phyloP scores from a whole-genome alignment of 2,113 vertebrate genomes.

The Pristiophorus japonicus region DNA sequence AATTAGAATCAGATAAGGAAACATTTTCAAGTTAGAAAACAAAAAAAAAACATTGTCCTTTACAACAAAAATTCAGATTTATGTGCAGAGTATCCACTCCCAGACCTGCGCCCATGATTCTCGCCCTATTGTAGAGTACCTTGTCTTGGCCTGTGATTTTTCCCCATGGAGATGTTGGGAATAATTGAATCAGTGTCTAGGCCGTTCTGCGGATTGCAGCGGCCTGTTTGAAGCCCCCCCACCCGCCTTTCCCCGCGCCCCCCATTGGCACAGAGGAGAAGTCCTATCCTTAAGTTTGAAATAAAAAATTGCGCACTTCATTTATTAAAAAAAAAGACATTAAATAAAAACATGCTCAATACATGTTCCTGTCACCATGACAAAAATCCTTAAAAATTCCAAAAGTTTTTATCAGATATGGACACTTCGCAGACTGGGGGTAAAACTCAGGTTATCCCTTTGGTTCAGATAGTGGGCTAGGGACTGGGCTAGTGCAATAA shows the following conservation, averaged over 20 bases:
- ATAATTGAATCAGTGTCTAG: not conserved
- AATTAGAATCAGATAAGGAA: conserved; percentile 34
- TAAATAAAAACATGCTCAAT: not conserved
- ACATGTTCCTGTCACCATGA: not conserved
- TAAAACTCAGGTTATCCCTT: not conserved
- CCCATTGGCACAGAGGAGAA: not conserved
- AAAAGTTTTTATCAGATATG: not conserved
- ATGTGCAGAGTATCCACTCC: not conserved
- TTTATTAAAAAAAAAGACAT: not conserved
- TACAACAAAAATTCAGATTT: not conserved
- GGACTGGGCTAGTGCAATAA: not conserved
- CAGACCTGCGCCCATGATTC: not conserved
- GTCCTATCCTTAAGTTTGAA: not conserved
- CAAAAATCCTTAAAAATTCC: not conserved
- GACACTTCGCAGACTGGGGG: not conserved
- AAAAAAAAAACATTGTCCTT: not conserved
- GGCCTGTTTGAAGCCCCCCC: not conserved
- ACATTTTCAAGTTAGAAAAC: not conserved
- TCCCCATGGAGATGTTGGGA: not conserved
- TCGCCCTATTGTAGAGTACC: not conserved
- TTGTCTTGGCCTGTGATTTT: not conserved
- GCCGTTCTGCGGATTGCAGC: not conserved
- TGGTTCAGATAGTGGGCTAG: not conserved
- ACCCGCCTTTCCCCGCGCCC: not conserved
- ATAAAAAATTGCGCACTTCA: not conserved